Conservation (phyloP, 2,888 invertebrate species). For the Anthrax anthrax region DNA sequence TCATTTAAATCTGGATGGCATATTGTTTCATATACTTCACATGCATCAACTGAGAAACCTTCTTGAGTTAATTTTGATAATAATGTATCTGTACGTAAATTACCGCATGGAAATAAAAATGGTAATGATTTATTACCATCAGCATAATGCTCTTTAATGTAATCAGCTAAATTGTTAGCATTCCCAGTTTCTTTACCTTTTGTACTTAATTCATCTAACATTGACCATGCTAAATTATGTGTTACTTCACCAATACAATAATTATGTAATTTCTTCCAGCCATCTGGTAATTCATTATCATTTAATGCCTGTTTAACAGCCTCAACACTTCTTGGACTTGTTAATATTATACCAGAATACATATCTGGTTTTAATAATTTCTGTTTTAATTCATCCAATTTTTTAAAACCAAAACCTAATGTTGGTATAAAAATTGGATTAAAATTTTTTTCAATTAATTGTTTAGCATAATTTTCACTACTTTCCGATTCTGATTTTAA, state of each 20-base stretch:
- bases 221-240: conserved; percentile 32
- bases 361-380: conserved; percentile 34
- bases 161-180: conserved; percentile 37
- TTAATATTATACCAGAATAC: conserved; percentile 40
- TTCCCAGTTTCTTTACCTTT: conserved; percentile 41
- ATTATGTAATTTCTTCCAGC: conserved; percentile 36
- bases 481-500: conserved; percentile 34
- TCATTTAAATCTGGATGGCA: conserved; percentile 34
- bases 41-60: conserved; percentile 34
- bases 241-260: conserved; percentile 43
- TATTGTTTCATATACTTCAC: conserved; percentile 41
- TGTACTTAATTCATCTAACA: conserved; percentile 35
- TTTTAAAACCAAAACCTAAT: conserved; percentile 38
- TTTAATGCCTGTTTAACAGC: conserved; percentile 35
- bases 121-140: conserved; percentile 34
- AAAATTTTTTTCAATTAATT: conserved; percentile 34
- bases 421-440: conserved; percentile 37
- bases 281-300: conserved; percentile 26
- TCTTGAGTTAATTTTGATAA: conserved; percentile 31
- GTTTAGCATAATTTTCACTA: conserved; percentile 35
- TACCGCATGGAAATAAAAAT: conserved; percentile 42
- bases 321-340: conserved; percentile 41
- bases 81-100: conserved; percentile 39
- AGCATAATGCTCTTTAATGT: conserved; percentile 36
- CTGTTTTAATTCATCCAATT: conserved; percentile 31